Conservation (phyloP, 2,888 invertebrate genomes). For the Cyaniris semiargus region DNA sequence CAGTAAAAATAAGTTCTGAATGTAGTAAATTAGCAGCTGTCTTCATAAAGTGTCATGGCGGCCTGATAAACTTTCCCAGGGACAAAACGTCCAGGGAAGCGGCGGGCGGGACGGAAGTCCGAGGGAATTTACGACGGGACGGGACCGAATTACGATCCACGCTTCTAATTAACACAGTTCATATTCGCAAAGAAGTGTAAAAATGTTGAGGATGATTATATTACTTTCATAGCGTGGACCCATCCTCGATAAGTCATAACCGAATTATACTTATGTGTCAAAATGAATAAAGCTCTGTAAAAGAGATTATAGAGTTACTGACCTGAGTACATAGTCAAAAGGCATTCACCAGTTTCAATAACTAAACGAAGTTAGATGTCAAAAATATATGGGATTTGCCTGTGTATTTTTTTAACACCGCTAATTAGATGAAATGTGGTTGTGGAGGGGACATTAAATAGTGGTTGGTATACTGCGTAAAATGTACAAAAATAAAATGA, state of each 20-base stretch:
- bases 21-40: constrained; percentile 8
- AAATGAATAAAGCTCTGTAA: no score
- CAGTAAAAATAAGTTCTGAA: neutral
- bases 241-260: no score
- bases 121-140: constrained; percentile 62
- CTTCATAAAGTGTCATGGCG: constrained; percentile 35
- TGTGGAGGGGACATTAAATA: no score
- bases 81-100: constrained; percentile 40
- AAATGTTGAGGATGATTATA: neutral
- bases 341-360: no score
- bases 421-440: no score
- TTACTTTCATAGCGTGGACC: neutral
- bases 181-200: neutral
- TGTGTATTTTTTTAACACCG: neutral
- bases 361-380: no score
- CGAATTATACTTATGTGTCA: no score
- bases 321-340: no score
- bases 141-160: constrained; percentile 50
- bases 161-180: neutral
- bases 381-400: no score
- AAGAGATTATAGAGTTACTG: no score
- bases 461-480: no score
- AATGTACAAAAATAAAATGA: no score
- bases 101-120: constrained; percentile 57
- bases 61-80: constrained; percentile 40